Conservation (phyloP, 2,797 vertebrate genomes). For the Sebastiscus albofasciatus region DNA sequence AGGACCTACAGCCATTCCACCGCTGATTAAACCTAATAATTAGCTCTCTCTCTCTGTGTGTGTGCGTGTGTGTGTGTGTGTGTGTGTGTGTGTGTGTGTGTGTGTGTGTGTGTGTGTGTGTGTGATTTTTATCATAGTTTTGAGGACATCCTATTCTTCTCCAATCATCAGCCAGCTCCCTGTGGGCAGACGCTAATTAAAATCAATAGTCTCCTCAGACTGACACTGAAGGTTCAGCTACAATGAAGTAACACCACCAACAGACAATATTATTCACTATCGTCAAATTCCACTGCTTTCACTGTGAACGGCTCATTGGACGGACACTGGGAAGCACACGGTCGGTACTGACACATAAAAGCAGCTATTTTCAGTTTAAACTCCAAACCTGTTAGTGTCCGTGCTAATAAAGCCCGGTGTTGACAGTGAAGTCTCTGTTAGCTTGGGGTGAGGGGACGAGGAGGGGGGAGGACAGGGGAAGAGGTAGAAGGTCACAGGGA, state of each 20-base stretch:
- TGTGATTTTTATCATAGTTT: conserved; percentile 91
- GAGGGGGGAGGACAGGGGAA: conserved; percentile 33
- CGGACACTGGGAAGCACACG: neutral
- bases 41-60: conserved; percentile 78
- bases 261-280: conserved; percentile 33
- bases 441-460: conserved; percentile 41
- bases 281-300: conserved; percentile 21
- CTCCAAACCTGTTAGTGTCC: neutral
- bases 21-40: conserved; percentile 94
- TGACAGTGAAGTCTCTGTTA: conserved; percentile 50
- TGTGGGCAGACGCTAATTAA: conserved; percentile 98
- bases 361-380: neutral
- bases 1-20: conserved; percentile 85
- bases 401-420: neutral
- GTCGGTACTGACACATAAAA: neutral
- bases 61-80: conserved; percentile 44
- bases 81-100: conserved; percentile 35
- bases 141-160: conserved; percentile 89
- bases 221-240: conserved; percentile 73
- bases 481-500: conserved; percentile 64
- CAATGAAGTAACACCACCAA: conserved; percentile 57
- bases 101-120: conserved; percentile 40
- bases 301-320: neutral
- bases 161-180: conserved; percentile 95
- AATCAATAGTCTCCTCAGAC: conserved; percentile 97